phyloP scores from a whole-genome alignment of 1,140 invertebrate species.

The Polypedilum vanderplanki region DNA sequence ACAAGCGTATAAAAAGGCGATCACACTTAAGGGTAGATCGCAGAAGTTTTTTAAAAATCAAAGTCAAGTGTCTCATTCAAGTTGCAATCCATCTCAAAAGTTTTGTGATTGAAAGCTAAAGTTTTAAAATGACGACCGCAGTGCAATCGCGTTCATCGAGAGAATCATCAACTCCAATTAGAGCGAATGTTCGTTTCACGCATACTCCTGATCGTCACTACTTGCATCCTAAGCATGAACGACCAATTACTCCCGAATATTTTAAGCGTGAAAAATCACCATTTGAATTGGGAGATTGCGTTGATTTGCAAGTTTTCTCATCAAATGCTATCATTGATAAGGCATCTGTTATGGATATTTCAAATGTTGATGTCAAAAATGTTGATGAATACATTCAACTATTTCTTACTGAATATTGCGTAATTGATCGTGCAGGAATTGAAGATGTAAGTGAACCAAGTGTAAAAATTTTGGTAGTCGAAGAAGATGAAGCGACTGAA shows the following conservation, averaged over 20 bases:
- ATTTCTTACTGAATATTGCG: constrained; percentile 22
- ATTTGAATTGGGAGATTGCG: constrained; percentile 41
- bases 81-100: not conserved
- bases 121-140: constrained; percentile 1
- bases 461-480: not conserved
- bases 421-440: constrained; percentile 15
- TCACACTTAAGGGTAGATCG: not conserved
- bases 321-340: constrained; percentile 43
- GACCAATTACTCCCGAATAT: not conserved
- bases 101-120: not conserved
- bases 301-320: constrained; percentile 41
- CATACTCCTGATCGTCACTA: constrained; percentile 5
- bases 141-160: not conserved
- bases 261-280: constrained; percentile 39
- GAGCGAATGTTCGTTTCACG: not conserved
- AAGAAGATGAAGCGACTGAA: not conserved
- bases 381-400: constrained; percentile 15
- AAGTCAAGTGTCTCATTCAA: not conserved
- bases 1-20: not conserved
- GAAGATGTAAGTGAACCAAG: constrained; percentile 16
- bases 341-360: constrained; percentile 43
- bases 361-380: constrained; percentile 32
- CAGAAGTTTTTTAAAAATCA: not conserved
- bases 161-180: not conserved
- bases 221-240: not conserved